Percentiles rank a stretch among this genome's conserved stretches.
phyloP scores from a whole-genome alignment of 2,797 vertebrate genomes.

The Eleutherodactylus coqui region DNA sequence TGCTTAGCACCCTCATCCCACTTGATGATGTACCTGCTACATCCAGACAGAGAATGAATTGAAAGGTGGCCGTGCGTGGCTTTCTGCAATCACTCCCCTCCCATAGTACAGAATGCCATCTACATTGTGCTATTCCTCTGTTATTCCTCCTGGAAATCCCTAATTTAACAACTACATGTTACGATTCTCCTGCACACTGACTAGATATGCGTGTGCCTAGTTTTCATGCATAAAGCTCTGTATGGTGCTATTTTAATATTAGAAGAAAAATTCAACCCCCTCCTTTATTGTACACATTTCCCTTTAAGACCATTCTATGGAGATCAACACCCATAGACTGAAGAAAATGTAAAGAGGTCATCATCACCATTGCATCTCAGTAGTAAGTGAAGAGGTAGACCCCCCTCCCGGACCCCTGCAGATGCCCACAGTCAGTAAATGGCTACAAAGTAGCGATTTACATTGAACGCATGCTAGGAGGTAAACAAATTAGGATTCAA shows the following conservation, averaged over 20 bases:
- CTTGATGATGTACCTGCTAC: too few species aligned
- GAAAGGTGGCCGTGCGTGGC: too few species aligned
- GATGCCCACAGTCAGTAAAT: constrained; percentile 19
- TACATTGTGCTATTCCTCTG: too few species aligned
- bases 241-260: not conserved
- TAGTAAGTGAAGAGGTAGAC: not conserved
- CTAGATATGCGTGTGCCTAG: not conserved
- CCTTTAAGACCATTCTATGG: not conserved
- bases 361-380: not conserved
- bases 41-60: too few species aligned
- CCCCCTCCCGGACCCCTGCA: not conserved
- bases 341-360: constrained; percentile 4
- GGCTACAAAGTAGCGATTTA: constrained; percentile 53
- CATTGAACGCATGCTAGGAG: constrained; percentile 43
- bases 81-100: too few species aligned
- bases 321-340: not conserved
- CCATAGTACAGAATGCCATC: too few species aligned
- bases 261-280: not conserved
- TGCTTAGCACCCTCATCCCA: too few species aligned
- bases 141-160: too few species aligned
- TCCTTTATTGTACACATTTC: not conserved
- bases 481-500: constrained; percentile 50
- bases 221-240: not conserved
- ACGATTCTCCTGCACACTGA: not conserved
- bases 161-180: too few species aligned